A percentile compares a stretch with the other conserved stretches of the same genome.
Evolutionary conservation across 1,140 invertebrate species (phyloP).

Genomic region (Diabrotica undecimpunctata): DNA sequence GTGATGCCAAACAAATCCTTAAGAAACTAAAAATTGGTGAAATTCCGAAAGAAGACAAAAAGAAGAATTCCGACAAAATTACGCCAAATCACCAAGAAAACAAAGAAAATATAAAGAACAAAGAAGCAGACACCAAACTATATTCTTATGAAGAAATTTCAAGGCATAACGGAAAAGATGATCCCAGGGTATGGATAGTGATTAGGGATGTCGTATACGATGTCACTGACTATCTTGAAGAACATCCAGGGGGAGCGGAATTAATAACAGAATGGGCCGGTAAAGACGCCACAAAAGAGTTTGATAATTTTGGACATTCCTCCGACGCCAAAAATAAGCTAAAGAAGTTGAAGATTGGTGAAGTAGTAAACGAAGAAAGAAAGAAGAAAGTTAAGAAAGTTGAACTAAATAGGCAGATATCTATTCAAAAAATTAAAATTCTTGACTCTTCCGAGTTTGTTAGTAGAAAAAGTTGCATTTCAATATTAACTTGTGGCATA

Average conservation of each 20-base stretch:
- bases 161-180: conserved; percentile 53
- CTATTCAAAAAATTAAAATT: no score
- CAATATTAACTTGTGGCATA: background rate
- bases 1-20: conserved; percentile 56
- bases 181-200: conserved; percentile 57
- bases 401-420: no score
- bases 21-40: conserved; percentile 63
- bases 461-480: background rate
- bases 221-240: conserved; percentile 57
- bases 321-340: conserved; percentile 56
- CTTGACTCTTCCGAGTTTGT: background rate
- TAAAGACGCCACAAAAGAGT: conserved; percentile 59
- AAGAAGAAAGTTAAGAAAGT: no score
- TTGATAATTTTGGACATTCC: conserved; percentile 63
- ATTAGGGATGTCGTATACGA: conserved; percentile 63
- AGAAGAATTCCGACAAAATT: background rate
- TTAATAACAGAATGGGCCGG: conserved; percentile 61
- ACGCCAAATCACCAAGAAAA: no score
- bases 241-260: conserved; percentile 66
- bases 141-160: conserved; percentile 57
- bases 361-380: conserved; percentile 48
- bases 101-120: no score
- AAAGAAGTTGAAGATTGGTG: conserved; percentile 63
- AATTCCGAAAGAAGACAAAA: conserved; percentile 49
- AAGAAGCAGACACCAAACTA: conserved; percentile 17